Conservation (phyloP, 1,140 invertebrate genomes). For the Zaprionus taronus region DNA sequence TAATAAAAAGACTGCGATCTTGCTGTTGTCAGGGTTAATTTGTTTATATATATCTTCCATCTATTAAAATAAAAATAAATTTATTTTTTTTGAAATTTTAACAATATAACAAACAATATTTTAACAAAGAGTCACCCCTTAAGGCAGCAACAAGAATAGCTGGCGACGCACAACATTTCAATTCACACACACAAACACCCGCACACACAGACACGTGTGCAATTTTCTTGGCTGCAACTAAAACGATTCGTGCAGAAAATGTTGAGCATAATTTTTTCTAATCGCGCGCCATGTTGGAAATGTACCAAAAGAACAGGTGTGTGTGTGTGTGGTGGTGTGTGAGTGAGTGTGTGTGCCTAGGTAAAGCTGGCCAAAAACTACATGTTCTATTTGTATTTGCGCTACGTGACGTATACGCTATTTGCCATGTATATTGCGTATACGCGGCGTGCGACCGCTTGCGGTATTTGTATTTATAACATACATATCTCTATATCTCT, state of each 20-base stretch:
- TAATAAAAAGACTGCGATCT: too few species aligned
- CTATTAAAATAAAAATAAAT: too few species aligned
- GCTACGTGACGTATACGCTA: constrained; percentile 77
- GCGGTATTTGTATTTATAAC: constrained; percentile 28
- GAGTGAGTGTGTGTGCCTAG: not conserved
- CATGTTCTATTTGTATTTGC: constrained; percentile 66
- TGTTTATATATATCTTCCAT: too few species aligned
- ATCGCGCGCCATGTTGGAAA: constrained; percentile 54
- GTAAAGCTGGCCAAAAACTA: not conserved
- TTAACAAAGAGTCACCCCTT: too few species aligned
- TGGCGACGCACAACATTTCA: constrained; percentile 43
- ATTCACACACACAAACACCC: constrained; percentile 41
- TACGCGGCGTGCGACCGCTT: constrained; percentile 43
- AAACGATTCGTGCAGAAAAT: constrained; percentile 78
- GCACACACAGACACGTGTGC: constrained; percentile 28
- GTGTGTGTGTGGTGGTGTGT: constrained; percentile 16
- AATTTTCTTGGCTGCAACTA: constrained; percentile 56
- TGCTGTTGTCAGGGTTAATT: too few species aligned
- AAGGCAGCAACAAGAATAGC: constrained; percentile 15
- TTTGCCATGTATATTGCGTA: constrained; percentile 54
- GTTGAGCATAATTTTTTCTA: constrained; percentile 80
- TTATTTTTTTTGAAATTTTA: too few species aligned
- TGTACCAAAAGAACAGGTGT: not conserved
- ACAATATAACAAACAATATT: too few species aligned
- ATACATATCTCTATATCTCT: constrained; percentile 33